Conservation (phyloP, 1,140 invertebrate genomes). For the Drosophila paulistorum region DNA sequence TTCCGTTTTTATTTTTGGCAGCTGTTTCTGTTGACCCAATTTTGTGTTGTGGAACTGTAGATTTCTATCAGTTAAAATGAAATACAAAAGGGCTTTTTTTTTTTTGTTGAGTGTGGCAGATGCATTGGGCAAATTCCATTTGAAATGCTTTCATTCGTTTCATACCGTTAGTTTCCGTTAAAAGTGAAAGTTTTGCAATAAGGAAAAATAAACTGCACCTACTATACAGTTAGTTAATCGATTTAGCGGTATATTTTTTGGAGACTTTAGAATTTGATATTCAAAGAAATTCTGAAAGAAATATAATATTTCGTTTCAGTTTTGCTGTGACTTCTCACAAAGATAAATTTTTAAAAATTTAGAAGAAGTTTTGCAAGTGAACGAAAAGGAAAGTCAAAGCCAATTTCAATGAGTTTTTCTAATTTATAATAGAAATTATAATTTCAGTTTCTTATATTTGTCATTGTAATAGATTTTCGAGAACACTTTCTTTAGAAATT, state of each 20-base stretch:
- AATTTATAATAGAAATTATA: no score
- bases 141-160: constrained; percentile 13
- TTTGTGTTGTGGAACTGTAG: constrained; percentile 50
- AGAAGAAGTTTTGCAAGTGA: no score
- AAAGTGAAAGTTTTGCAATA: not conserved
- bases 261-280: no score
- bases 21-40: constrained; percentile 54
- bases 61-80: constrained; percentile 47
- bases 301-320: no score
- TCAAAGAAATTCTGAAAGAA: no score
- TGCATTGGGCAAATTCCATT: constrained; percentile 21
- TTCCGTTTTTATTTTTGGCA: constrained; percentile 39
- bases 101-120: constrained; percentile 20
- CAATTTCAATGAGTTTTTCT: no score
- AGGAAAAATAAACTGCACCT: not conserved
- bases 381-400: no score
- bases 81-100: not conserved
- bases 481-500: no score
- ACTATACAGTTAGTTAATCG: constrained; percentile 22
- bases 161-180: constrained; percentile 22
- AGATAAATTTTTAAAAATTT: no score
- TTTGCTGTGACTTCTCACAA: no score
- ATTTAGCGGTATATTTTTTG: not conserved
- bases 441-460: no score
- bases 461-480: no score